Percentiles rank a stretch among this genome's conserved stretches.
Conservation (phyloP, 2,888 invertebrate genomes). For the Tenthredo distinguenda region DNA sequence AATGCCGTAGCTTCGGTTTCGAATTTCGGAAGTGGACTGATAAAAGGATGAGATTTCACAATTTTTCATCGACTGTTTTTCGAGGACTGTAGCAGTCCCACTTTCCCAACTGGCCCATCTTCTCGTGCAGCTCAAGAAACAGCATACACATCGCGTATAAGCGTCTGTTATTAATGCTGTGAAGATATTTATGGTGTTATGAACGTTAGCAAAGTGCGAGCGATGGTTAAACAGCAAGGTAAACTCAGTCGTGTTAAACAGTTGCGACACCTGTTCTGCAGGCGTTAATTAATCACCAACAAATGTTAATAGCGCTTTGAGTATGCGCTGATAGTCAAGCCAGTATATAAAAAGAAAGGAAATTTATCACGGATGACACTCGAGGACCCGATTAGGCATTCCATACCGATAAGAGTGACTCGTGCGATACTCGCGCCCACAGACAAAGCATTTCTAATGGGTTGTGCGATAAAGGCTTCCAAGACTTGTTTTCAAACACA, state of each 20-base stretch:
- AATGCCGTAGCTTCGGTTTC: neutral
- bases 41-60: neutral
- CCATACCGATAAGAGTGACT: conserved; percentile 5
- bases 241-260: neutral
- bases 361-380: conserved; percentile 16
- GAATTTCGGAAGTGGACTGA: too few relatives aligned
- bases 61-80: neutral
- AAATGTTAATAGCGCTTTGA: neutral
- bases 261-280: conserved; percentile 23
- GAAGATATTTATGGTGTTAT: neutral
- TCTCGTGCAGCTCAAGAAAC: neutral
- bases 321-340: neutral
- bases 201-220: neutral
- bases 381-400: conserved; percentile 9
- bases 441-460: conserved; percentile 41
- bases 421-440: conserved; percentile 24
- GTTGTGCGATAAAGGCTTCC: conserved; percentile 7
- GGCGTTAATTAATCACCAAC: conserved; percentile 2
- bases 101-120: neutral
- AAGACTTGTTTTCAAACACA: conserved; percentile 27
- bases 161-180: neutral
- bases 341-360: neutral
- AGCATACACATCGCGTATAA: neutral
- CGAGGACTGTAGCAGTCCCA: neutral
- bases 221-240: neutral